Conservation (phyloP, 2,113 vertebrate genomes). For the Crocuta crocuta region DNA sequence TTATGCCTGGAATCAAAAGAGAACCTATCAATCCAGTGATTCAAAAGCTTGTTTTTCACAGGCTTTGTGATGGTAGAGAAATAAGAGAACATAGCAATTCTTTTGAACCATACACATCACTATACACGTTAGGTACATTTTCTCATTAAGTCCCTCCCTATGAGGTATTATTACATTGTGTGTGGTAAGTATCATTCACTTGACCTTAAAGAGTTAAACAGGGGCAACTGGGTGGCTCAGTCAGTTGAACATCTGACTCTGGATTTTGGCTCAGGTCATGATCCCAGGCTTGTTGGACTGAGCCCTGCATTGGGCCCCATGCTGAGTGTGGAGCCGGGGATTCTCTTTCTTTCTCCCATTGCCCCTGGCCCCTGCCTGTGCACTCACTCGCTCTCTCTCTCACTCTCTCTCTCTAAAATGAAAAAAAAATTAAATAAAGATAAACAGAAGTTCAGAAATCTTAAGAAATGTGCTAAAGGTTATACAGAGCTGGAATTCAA, state of each 20-base stretch:
- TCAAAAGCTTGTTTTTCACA: slow-evolving; percentile 31
- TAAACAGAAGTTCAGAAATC: not conserved
- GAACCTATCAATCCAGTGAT: not conserved
- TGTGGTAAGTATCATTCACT: slow-evolving; percentile 26
- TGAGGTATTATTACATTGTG: not conserved
- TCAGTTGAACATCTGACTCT: no score
- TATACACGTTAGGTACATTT: slow-evolving; percentile 30
- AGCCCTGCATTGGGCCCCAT: no score
- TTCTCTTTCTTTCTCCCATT: no score
- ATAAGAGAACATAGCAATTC: not conserved
- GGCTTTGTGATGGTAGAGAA: slow-evolving; percentile 34
- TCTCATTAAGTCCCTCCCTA: not conserved
- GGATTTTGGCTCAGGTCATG: no score
- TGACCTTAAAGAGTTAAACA: slow-evolving; percentile 1
- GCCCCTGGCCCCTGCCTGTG: no score
- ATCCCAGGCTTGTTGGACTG: no score
- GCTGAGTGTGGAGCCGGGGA: no score
- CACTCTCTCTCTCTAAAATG: no score
- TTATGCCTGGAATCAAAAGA: slow-evolving; percentile 51
- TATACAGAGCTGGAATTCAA: not conserved
- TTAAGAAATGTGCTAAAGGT: slow-evolving; percentile 22
- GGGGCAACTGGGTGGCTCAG: no score
- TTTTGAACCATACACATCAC: not conserved
- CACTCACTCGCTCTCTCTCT: no score
- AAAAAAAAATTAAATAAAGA: no score